These are phyloP conservation scores for Thyatira batis DNA, from an alignment of 2,888 invertebrate genomes.

Conservation along the genomic window DNA sequence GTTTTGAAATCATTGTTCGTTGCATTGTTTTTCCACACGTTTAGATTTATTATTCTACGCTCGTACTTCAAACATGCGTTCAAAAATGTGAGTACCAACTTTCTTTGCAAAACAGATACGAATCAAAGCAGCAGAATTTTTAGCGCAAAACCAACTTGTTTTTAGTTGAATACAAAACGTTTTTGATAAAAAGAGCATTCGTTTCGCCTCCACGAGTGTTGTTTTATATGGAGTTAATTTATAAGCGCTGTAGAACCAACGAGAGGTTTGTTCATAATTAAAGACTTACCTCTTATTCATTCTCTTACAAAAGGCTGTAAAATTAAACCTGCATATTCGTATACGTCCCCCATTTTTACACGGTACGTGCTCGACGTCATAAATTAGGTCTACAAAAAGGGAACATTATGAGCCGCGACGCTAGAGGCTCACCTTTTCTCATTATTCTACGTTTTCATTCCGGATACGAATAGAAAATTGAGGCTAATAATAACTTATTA, in stretches of 20 bases:
- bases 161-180: constrained; percentile 27
- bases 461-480: constrained; percentile 47
- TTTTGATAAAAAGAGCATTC: constrained; percentile 35
- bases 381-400: constrained; percentile 72
- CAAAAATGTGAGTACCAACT: constrained; percentile 26
- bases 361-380: constrained; percentile 64
- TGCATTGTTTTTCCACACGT: constrained; percentile 29
- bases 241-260: constrained; percentile 43
- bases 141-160: constrained; percentile 26
- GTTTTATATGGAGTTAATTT: constrained; percentile 55
- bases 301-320: constrained; percentile 65
- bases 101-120: constrained; percentile 33
- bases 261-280: constrained; percentile 64
- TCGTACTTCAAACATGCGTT: constrained; percentile 20
- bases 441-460: constrained; percentile 56
- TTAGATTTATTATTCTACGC: constrained; percentile 34
- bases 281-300: constrained; percentile 68
- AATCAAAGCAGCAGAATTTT: constrained; percentile 33
- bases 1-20: constrained; percentile 33
- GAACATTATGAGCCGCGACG: constrained; percentile 60
- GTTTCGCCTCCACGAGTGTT: constrained; percentile 42
- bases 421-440: constrained; percentile 60
- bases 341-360: constrained; percentile 63
- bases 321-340: constrained; percentile 74
- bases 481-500: constrained; percentile 35